Base-by-base conservation (phyloP, 2,888 invertebrate genomes). In the Macrostomum cliftonense region DNA sequence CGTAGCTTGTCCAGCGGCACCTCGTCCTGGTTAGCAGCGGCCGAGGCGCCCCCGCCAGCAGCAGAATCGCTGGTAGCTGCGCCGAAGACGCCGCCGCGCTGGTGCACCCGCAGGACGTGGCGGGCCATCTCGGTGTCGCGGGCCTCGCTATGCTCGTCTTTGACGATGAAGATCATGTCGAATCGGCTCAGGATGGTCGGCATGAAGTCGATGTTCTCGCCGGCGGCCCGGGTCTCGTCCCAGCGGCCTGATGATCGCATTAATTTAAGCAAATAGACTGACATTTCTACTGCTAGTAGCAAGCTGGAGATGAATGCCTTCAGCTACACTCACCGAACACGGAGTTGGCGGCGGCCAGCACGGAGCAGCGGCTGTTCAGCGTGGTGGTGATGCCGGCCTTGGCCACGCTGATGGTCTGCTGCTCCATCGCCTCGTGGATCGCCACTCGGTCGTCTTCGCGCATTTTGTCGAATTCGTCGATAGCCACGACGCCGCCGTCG, bases 391-490 rank as follows among this genome's bases (percentile, higher is more conserved):
- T 97, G 13, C 95, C 97, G 52, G 97, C 97, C 79, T 97, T 97
- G 1, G 97, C 95, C 58, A 97, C 91, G 1, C 93, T 95, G 63
- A 99, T 99, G 2, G 97, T 99, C 72, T 99, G 97, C 64, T 97
- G 97, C 67, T 97, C 97, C 97, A 97, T 97, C 20, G 97, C 97
- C 73, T 97, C 97, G 71, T 97, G 97, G 64, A 97, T 99, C 40
- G 95, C 95, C 11, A 97, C 97, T 56, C 95, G 77, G 71, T 97
- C 97, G 66, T 97, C 95, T 71, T 97, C 95, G 48, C 87, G 77
- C 97, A 97, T 99, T 75, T 99, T 97, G 72, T 97, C 95, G 70
- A 97, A 97, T 73, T 97, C 97, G 70, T 99, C 97, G 65, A 97
- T 99, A 69, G 97, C 97, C 1, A 97, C 95, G 1, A 95, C 91